Base-by-base conservation (phyloP, 1,140 invertebrate genomes). In the Lucilia sericata region DNA sequence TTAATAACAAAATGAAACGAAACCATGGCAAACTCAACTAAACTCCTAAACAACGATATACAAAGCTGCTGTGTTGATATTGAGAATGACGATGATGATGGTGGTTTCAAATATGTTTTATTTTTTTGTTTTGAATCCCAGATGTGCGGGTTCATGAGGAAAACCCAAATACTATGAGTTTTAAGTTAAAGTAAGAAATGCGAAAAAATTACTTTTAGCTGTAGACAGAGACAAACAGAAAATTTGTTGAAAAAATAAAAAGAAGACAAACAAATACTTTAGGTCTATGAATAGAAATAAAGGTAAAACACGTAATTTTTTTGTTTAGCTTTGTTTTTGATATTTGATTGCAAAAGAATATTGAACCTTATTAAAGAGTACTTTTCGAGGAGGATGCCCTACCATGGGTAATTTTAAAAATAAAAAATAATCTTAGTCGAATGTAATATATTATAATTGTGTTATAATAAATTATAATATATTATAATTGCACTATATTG, bases 281-380 rank as follows among this genome's bases (percentile, higher is more conserved):
- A 8, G 25, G 42, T 2, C 0, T 8, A 42, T 42, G 42, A 10
- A 42, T 42, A 42, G 42, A 42, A 42, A 42, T 76, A 36, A 42
- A 75, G 25, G 3, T 42, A 76, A 42, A 76, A 17, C 74, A 76
- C 34, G 74, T 76, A 76, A 76, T 12, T 14, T 42, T 42, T 42
- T 30, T 17, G 14, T 30, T 17, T 75, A 36, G 3, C 25, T 34
- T 75, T 75, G 34, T 34, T 75, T 14, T 17, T 14, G 51, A 5
- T 42, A 76, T 76, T 76, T 36, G 74, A 76, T 76, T 42, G 74
- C 74, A 34, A 34, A 76, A 76, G 74, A 76, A 76, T 76, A 76
- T 76, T 76, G 74, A 76, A 76, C 14, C 12, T 19, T 76, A 55
- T 55, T 55, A 14, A 55, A 55, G 10, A 55, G 5, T 55, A 14